These are phyloP conservation scores for Melinaea marsaeus DNA, from an alignment of 2,888 invertebrate genomes.

Conservation along the genomic window DNA sequence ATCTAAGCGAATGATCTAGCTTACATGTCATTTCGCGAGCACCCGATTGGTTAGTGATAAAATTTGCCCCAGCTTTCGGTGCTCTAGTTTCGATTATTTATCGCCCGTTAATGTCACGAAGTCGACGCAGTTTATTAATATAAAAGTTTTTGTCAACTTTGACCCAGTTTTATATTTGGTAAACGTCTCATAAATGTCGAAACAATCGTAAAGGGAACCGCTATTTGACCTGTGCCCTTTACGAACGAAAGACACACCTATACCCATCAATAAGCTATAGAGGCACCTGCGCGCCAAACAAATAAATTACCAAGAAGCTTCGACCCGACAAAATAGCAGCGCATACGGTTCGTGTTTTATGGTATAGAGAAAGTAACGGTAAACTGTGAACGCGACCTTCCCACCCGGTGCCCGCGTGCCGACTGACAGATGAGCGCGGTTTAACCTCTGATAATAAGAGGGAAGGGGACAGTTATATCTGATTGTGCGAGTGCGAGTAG, in stretches of 20 bases:
- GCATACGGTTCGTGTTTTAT: slow-evolving; percentile 65
- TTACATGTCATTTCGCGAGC: slow-evolving; percentile 71
- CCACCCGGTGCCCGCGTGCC: slow-evolving; percentile 66
- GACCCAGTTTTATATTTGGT: slow-evolving; percentile 5
- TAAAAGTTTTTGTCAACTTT: slow-evolving; percentile 21
- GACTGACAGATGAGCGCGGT: slow-evolving; percentile 74
- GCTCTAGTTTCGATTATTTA: slow-evolving; percentile 57
- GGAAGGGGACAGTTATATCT: slow-evolving; percentile 55
- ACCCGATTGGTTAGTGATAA: slow-evolving; percentile 66
- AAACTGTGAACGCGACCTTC: slow-evolving; percentile 60
- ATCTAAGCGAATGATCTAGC: slow-evolving; percentile 77
- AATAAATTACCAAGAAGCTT: slow-evolving; percentile 57
- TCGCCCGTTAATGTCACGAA: slow-evolving; percentile 41
- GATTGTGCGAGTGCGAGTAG: slow-evolving; percentile 42
- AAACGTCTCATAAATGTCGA: slow-evolving; percentile 21
- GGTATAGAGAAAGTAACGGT: slow-evolving; percentile 69
- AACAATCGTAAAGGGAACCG: slow-evolving; percentile 26
- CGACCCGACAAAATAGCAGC: slow-evolving; percentile 55
- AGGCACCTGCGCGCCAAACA: slow-evolving; percentile 54
- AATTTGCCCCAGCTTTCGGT: slow-evolving; percentile 54
- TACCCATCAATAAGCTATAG: slow-evolving; percentile 42
- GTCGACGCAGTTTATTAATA: slow-evolving; percentile 35
- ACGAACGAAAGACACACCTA: slow-evolving; percentile 31
- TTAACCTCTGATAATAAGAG: slow-evolving; percentile 76
- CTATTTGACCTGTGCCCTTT: slow-evolving; percentile 32